Conservation (phyloP, 2,113 vertebrate genomes). For the Pelmatolapia mariae region DNA sequence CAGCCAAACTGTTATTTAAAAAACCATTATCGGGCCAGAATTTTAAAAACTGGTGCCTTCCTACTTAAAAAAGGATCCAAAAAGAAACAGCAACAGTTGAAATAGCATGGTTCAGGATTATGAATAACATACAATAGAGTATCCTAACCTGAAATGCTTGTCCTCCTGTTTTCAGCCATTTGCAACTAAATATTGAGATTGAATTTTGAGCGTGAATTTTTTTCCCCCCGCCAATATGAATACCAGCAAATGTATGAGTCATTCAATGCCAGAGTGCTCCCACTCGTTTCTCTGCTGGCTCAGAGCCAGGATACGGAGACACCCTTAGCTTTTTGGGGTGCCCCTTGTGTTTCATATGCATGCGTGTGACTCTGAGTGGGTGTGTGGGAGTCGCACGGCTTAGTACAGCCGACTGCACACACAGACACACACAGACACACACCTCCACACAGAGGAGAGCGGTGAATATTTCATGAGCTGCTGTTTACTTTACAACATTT, state of each 20-base stretch:
- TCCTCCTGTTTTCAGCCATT: neutral
- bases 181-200: neutral
- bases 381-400: neutral
- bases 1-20: neutral
- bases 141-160: neutral
- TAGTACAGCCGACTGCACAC: constrained; percentile 9
- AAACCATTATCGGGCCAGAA: neutral
- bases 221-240: neutral
- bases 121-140: neutral
- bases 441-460: neutral
- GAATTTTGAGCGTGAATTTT: neutral
- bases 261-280: constrained; percentile 12
- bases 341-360: neutral
- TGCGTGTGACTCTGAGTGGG: neutral
- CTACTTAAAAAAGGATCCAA: neutral
- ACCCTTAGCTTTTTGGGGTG: constrained; percentile 12
- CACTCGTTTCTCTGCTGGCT: neutral
- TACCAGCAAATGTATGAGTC: constrained; percentile 25
- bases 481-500: constrained; percentile 57
- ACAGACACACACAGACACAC: neutral
- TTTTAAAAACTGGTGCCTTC: neutral
- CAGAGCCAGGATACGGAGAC: neutral
- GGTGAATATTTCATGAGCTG: constrained; percentile 65
- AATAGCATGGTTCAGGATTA: neutral
- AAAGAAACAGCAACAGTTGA: neutral